Conservation (phyloP, 1,140 invertebrate genomes). For the Calosoma granatense region DNA sequence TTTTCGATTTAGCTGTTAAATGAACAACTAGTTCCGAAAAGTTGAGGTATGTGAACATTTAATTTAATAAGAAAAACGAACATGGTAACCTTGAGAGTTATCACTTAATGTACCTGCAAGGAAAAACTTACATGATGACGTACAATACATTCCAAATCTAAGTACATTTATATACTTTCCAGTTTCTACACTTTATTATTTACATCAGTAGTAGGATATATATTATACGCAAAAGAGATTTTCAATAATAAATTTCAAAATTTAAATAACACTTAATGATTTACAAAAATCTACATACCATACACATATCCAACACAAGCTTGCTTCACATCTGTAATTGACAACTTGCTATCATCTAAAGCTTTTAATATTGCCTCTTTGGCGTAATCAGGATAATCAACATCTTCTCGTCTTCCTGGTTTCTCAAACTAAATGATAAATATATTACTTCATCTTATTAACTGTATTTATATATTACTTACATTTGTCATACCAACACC, state of each 20-base stretch:
- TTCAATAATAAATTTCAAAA: constrained; percentile 9
- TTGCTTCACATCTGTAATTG: constrained; percentile 73
- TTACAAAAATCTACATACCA: constrained; percentile 40
- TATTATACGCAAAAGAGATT: not conserved
- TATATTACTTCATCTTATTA: constrained; percentile 11
- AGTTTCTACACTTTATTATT: not conserved
- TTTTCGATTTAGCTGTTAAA: too few species aligned
- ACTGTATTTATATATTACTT: constrained; percentile 20
- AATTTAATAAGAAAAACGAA: too few species aligned
- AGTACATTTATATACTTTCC: too few species aligned
- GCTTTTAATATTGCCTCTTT: constrained; percentile 88
- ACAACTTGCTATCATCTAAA: constrained; percentile 74
- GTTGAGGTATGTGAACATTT: too few species aligned
- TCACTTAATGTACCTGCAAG: too few species aligned
- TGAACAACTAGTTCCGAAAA: too few species aligned
- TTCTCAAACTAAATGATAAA: constrained; percentile 62
- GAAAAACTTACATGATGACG: too few species aligned
- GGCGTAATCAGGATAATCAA: constrained; percentile 90
- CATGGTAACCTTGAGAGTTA: too few species aligned
- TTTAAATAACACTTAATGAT: too few species aligned
- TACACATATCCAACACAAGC: constrained; percentile 92
- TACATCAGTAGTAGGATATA: not conserved
- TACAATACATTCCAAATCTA: too few species aligned
- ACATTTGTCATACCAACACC: constrained; percentile 97
- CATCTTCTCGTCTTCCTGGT: constrained; percentile 62